Evolutionary conservation across 2,888 invertebrate species (phyloP).

Genomic region (Apamea anceps): DNA sequence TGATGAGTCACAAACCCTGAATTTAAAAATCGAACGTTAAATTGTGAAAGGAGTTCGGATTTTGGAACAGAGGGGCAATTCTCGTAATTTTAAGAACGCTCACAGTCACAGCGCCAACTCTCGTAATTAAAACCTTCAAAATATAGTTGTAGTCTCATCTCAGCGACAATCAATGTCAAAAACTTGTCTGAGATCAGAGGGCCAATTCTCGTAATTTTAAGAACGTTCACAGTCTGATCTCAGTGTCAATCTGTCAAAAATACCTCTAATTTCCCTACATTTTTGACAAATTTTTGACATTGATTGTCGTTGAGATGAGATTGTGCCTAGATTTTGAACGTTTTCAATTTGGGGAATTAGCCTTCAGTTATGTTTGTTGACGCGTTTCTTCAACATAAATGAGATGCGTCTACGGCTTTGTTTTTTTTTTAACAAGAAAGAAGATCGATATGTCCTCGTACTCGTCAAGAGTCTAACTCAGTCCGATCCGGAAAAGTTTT

Average conservation of each 20-base stretch:
- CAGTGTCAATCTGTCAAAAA: background rate
- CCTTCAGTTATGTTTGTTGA: background rate
- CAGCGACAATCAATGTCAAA: background rate
- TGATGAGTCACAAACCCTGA: constrained; percentile 64
- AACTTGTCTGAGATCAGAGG: background rate
- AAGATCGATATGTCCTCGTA: constrained; percentile 9
- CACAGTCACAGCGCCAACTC: background rate
- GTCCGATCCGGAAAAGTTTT: background rate
- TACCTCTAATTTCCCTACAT: too few relatives aligned
- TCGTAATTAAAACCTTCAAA: background rate
- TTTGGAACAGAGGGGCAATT: background rate
- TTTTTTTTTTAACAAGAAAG: background rate
- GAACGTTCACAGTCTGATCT: too few relatives aligned
- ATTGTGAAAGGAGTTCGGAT: background rate
- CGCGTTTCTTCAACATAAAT: constrained; percentile 1
- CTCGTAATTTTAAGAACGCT: background rate
- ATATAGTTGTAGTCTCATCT: background rate
- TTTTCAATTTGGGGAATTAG: background rate
- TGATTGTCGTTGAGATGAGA: background rate
- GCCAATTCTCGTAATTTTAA: too few relatives aligned
- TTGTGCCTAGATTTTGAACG: background rate
- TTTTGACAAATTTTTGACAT: background rate
- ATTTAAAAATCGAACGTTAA: constrained; percentile 17
- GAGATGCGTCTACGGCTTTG: background rate
- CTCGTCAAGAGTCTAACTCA: background rate